Percentiles rank a stretch among this genome's conserved stretches.
These are phyloP conservation scores for Corythucha ciliata DNA, from an alignment of 2,888 invertebrate species.

Conservation along the genomic window DNA sequence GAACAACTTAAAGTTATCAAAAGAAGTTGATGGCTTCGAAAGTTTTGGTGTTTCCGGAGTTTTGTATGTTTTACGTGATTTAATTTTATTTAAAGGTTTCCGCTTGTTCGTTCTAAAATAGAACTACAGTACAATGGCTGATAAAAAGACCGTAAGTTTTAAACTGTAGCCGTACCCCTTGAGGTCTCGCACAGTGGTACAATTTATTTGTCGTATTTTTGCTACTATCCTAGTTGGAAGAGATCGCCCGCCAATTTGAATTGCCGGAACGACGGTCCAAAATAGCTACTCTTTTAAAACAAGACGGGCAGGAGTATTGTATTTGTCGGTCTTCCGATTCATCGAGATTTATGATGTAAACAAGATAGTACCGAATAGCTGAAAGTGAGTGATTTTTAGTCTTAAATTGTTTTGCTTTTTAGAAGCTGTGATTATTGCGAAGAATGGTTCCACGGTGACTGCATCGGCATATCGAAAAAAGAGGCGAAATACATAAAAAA, in stretches of 20 bases:
- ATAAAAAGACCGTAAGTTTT: too few species aligned
- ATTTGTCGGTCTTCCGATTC: constrained; percentile 90
- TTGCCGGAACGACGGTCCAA: constrained; percentile 83
- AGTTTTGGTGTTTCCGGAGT: too few species aligned
- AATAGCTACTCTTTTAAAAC: constrained; percentile 75
- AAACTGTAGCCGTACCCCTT: too few species aligned
- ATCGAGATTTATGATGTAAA: constrained; percentile 92
- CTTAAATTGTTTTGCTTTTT: constrained; percentile 28
- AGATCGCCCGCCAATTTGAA: constrained; percentile 81
- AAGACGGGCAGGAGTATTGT: constrained; percentile 88
- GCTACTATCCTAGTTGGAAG: constrained; percentile 47
- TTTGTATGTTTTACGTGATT: too few species aligned
- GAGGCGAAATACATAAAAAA: constrained; percentile 89
- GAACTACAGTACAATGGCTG: too few species aligned
- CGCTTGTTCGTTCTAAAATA: too few species aligned
- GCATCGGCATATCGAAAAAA: constrained; percentile 87
- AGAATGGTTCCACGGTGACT: constrained; percentile 98
- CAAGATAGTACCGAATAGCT: constrained; percentile 25
- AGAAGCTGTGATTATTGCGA: constrained; percentile 95
- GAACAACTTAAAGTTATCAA: too few species aligned
- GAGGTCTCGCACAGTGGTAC: too few species aligned
- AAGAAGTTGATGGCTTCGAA: too few species aligned
- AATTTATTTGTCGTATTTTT: too few species aligned
- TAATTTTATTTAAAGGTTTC: too few species aligned
- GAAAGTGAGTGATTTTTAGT: not conserved